Evolutionary conservation across 2,113 vertebrate species (phyloP).

Genomic region (Ictalurus furcatus): DNA sequence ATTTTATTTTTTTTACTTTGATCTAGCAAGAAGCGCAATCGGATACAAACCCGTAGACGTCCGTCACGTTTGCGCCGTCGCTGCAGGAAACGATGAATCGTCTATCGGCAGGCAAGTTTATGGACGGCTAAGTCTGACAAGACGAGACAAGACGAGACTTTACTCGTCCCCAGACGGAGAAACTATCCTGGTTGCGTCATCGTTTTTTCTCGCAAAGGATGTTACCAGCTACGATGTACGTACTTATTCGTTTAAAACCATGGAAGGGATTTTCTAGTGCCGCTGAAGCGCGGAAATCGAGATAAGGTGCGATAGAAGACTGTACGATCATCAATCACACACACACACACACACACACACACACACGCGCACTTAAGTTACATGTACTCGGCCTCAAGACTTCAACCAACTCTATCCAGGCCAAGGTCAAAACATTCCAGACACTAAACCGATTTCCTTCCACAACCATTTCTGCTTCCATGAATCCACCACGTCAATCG

Average conservation of each 20-base stretch:
- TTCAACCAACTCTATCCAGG: background rate
- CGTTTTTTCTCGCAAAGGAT: background rate
- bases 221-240: background rate
- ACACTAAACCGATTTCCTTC: constrained; percentile 18
- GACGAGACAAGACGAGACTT: too few species aligned
- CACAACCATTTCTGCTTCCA: background rate
- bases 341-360: background rate
- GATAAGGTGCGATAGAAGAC: background rate
- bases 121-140: background rate
- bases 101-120: background rate
- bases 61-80: background rate
- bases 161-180: too few species aligned
- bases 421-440: constrained; percentile 9
- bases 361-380: background rate
- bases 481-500: constrained; percentile 23
- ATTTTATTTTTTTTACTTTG: background rate
- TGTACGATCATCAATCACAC: background rate
- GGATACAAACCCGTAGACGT: too few species aligned
- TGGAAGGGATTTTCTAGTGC: too few species aligned
- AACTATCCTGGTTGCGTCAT: background rate
- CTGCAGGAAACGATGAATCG: background rate
- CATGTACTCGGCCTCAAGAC: background rate
- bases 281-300: background rate
- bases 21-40: background rate
- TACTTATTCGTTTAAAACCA: background rate